Evolutionary conservation across 2,888 invertebrate genomes (phyloP).

Genomic region (Bedellia somnulentella): DNA sequence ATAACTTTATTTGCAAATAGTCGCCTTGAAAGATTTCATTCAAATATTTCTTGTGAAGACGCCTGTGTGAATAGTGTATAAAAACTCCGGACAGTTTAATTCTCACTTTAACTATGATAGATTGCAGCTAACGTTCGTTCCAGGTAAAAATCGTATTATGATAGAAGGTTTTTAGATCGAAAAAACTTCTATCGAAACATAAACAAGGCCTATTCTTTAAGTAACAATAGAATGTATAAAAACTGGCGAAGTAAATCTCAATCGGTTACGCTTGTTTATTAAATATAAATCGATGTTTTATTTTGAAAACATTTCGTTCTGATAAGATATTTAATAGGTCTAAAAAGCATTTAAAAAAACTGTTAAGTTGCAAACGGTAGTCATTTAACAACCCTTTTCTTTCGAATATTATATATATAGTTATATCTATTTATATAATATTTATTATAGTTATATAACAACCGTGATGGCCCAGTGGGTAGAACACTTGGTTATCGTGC

Average conservation of each 20-base stretch:
- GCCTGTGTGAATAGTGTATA: constrained; percentile 24
- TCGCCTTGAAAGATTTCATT: constrained; percentile 27
- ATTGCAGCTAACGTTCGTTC: constrained; percentile 25
- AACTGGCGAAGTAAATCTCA: constrained; percentile 43
- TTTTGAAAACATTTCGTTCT: too few relatives aligned
- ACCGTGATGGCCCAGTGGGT: too few relatives aligned
- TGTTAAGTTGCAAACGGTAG: too few relatives aligned
- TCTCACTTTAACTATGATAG: constrained; percentile 51
- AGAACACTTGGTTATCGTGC: too few relatives aligned
- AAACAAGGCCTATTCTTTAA: constrained; percentile 46
- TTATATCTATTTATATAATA: too few relatives aligned
- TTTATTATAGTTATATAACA: too few relatives aligned
- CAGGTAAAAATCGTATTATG: constrained; percentile 43
- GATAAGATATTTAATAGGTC: too few relatives aligned
- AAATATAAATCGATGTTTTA: too few relatives aligned
- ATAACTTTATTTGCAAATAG: constrained; percentile 33
- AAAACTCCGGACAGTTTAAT: constrained; percentile 31
- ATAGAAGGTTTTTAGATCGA: constrained; percentile 19
- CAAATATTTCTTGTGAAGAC: constrained; percentile 3
- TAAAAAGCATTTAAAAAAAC: too few relatives aligned
- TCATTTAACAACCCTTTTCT: too few relatives aligned
- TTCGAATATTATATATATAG: too few relatives aligned
- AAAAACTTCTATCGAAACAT: constrained; percentile 38
- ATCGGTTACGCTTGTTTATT: constrained; percentile 56
- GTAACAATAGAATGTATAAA: constrained; percentile 35